Conservation (phyloP, 2,888 invertebrate species). For the Onthophagus sagittarius region DNA sequence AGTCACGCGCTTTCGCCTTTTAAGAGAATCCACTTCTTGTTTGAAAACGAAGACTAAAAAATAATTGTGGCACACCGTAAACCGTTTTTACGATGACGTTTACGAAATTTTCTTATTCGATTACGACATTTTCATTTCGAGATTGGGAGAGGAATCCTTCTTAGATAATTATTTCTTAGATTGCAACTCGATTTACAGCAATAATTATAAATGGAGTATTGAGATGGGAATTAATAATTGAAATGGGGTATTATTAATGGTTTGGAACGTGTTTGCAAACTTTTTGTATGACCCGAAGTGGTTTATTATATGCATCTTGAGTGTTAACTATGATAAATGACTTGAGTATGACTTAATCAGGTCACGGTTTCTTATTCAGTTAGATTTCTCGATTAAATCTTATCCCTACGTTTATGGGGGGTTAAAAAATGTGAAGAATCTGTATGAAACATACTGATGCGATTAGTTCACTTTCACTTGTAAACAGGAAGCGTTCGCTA, state of each 20-base stretch:
- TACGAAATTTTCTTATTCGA: neutral
- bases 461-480: neutral
- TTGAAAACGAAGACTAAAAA: neutral
- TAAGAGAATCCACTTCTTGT: neutral
- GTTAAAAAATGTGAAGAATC: neutral
- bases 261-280: neutral
- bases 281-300: neutral
- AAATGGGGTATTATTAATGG: neutral
- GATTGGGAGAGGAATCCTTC: neutral
- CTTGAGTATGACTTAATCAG: neutral
- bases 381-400: neutral
- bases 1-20: neutral
- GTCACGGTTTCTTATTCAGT: neutral
- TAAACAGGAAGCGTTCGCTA: neutral
- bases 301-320: neutral
- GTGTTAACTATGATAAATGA: neutral
- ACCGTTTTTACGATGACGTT: neutral
- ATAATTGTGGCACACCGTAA: neutral
- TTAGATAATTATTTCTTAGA: neutral
- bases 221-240: no score
- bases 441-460: neutral
- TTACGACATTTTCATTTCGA: neutral
- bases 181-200: no score
- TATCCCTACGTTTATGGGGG: neutral
- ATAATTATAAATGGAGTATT: no score